Evolutionary conservation across 2,113 vertebrate species (phyloP).

Genomic region (Chiloscyllium plagiosum): DNA sequence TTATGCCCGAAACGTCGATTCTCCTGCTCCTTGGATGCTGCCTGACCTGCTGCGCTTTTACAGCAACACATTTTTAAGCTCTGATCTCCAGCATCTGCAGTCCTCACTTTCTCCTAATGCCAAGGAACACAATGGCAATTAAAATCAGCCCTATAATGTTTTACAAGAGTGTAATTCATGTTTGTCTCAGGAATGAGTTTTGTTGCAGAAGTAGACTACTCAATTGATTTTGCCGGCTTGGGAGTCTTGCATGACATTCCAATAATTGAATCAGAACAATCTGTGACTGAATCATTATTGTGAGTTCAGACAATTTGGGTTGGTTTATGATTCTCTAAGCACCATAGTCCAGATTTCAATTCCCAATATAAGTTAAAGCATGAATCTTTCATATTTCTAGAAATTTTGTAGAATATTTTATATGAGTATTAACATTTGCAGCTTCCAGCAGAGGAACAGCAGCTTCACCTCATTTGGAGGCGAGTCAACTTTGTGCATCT

Average conservation of each 20-base stretch:
- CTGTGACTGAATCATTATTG: background rate
- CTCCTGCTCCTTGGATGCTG: too few relatives aligned
- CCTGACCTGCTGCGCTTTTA: too few relatives aligned
- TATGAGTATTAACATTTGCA: background rate
- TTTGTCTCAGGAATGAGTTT: background rate
- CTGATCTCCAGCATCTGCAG: too few relatives aligned
- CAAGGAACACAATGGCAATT: background rate
- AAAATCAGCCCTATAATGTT: background rate
- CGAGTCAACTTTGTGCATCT: background rate
- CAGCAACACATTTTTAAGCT: too few relatives aligned
- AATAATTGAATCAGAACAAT: background rate
- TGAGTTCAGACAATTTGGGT: background rate
- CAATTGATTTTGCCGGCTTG: background rate
- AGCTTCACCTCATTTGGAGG: background rate
- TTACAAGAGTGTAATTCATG: background rate
- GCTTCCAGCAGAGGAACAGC: background rate
- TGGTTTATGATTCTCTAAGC: background rate
- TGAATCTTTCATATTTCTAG: background rate
- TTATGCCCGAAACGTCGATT: too few relatives aligned
- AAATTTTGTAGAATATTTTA: background rate
- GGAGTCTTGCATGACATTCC: background rate
- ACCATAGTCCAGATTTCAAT: background rate
- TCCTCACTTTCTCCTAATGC: background rate
- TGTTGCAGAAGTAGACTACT: background rate
- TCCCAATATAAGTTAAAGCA: background rate